Conservation (phyloP, 2,797 vertebrate species). For the Falco concolor region DNA sequence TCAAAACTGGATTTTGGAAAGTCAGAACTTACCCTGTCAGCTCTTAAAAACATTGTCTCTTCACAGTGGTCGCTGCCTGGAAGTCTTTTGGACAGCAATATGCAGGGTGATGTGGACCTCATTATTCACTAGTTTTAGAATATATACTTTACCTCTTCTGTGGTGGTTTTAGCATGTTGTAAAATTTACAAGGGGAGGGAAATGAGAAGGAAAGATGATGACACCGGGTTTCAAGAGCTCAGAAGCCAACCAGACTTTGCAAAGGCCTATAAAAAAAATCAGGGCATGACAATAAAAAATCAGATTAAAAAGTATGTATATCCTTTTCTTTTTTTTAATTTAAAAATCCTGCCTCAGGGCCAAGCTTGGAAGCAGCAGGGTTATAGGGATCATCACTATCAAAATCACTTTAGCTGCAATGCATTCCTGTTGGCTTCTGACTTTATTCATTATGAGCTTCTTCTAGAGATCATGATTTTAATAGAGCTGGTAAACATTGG, state of each 20-base stretch:
- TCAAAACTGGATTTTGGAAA: slow-evolving; percentile 54
- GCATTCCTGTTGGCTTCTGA: slow-evolving; percentile 70
- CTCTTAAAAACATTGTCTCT: slow-evolving; percentile 40
- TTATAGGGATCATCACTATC: slow-evolving; percentile 70
- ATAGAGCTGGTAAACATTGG: slow-evolving; percentile 63
- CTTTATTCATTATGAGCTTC: slow-evolving; percentile 65
- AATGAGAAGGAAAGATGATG: slow-evolving; percentile 35
- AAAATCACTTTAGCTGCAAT: slow-evolving; percentile 70
- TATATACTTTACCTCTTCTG: slow-evolving; percentile 27
- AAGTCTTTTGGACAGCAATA: not conserved
- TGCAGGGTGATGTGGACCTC: not conserved
- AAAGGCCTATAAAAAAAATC: slow-evolving; percentile 62
- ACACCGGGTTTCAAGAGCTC: slow-evolving; percentile 54
- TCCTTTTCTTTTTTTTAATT: slow-evolving; percentile 70
- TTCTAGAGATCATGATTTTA: slow-evolving; percentile 70
- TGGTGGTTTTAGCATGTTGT: slow-evolving; percentile 56
- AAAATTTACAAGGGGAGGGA: slow-evolving; percentile 36
- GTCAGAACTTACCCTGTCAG: not conserved
- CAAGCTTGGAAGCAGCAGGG: slow-evolving; percentile 69
- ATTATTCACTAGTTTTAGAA: not conserved
- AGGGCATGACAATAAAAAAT: slow-evolving; percentile 56
- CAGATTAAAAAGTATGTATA: slow-evolving; percentile 70
- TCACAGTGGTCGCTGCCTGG: not conserved
- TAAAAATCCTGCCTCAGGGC: slow-evolving; percentile 70
- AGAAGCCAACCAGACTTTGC: slow-evolving; percentile 59